A percentile compares a stretch with the other conserved stretches of the same genome.
phyloP scores from a whole-genome alignment of 2,888 invertebrate species.

The Thymelicus acteon region DNA sequence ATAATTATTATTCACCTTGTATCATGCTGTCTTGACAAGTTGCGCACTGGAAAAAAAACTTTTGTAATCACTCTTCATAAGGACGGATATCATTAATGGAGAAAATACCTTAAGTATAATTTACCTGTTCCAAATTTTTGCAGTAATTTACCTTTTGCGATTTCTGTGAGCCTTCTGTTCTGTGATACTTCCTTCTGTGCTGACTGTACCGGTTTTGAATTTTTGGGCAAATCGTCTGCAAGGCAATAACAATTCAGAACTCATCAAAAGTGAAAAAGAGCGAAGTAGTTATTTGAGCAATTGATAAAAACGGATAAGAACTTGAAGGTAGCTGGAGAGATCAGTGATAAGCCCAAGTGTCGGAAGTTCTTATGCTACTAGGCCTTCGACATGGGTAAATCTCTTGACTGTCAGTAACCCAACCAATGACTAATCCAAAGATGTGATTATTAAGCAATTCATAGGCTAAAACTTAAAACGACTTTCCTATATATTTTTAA shows the following conservation, averaged over 20 bases:
- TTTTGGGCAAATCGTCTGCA: constrained; percentile 50
- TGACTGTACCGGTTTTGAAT: constrained; percentile 50
- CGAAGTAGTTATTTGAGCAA: too few relatives aligned
- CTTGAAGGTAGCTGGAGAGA: too few relatives aligned
- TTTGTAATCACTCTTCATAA: neutral
- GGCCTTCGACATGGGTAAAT: too few relatives aligned
- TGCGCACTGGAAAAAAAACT: constrained; percentile 9
- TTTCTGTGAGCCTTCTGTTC: constrained; percentile 16
- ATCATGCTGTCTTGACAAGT: neutral
- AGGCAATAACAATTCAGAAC: neutral
- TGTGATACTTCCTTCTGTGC: constrained; percentile 49
- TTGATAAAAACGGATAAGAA: too few relatives aligned
- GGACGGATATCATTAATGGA: neutral
- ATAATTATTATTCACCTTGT: constrained; percentile 12
- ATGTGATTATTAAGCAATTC: too few relatives aligned
- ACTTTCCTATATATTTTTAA: too few relatives aligned
- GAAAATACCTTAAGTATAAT: neutral
- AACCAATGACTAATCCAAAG: too few relatives aligned
- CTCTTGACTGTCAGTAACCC: too few relatives aligned
- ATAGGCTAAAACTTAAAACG: too few relatives aligned
- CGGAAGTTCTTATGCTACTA: too few relatives aligned
- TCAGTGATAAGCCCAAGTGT: too few relatives aligned
- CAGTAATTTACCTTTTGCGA: constrained; percentile 6
- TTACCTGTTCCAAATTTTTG: neutral
- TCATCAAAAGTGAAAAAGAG: too few relatives aligned